A percentile compares a stretch with the other conserved stretches of the same genome.
Evolutionary conservation across 2,797 vertebrate genomes (phyloP).

Genomic region (Sternotherus odoratus): DNA sequence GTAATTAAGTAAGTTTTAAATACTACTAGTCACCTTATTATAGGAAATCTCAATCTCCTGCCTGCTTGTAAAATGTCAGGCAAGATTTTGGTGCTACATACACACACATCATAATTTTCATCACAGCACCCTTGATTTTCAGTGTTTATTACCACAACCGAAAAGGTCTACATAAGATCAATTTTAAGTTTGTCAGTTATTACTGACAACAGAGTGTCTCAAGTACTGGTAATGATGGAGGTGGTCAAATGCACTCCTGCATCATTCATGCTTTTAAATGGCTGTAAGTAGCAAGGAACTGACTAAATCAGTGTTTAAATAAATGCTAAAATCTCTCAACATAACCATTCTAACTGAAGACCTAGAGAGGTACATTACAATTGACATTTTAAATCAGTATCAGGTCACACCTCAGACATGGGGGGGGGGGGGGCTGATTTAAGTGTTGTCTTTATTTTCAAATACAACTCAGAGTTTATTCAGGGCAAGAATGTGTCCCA

Average conservation of each 20-base stretch:
- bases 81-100: background rate
- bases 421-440: background rate
- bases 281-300: background rate
- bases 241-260: background rate
- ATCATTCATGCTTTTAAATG: background rate
- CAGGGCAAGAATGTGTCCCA: background rate
- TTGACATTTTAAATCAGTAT: background rate
- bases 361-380: background rate
- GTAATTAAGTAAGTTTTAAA: background rate
- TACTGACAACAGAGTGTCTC: background rate
- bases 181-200: background rate
- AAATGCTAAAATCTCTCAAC: background rate
- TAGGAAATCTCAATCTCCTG: fast-evolving
- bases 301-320: background rate
- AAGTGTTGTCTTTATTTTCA: background rate
- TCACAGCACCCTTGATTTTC: background rate
- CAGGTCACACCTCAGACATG: background rate
- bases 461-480: background rate
- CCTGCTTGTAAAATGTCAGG: background rate
- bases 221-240: background rate
- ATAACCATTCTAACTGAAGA: background rate
- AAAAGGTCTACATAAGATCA: background rate
- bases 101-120: background rate
- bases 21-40: background rate
- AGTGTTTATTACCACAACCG: background rate